Evolutionary conservation across 2,797 vertebrate genomes (phyloP).

Genomic region (Sebastes oblongus): DNA sequence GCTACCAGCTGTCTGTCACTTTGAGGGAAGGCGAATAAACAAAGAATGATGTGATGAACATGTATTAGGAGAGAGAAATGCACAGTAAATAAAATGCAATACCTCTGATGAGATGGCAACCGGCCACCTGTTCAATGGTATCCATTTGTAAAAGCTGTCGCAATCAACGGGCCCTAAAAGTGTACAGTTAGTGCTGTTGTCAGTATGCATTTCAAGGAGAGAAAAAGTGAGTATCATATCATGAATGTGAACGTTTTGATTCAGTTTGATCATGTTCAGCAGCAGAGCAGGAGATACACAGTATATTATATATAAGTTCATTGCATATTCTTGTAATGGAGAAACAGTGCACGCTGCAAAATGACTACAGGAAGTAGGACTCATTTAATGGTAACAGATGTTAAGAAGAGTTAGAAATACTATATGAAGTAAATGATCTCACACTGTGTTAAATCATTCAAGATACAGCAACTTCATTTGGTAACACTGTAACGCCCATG

Average conservation of each 20-base stretch:
- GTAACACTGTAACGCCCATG: not conserved
- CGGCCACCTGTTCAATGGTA: constrained; percentile 99
- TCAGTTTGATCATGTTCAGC: constrained; percentile 51
- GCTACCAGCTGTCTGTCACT: constrained; percentile 60
- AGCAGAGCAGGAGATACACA: constrained; percentile 44
- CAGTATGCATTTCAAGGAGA: constrained; percentile 87
- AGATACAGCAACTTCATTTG: not conserved
- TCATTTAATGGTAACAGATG: constrained; percentile 18
- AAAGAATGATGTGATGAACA: constrained; percentile 59
- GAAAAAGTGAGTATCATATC: constrained; percentile 77
- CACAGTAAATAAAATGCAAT: constrained; percentile 90
- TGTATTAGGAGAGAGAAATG: constrained; percentile 67
- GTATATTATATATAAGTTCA: constrained; percentile 13
- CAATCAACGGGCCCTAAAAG: constrained; percentile 99
- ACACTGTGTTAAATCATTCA: constrained; percentile 22
- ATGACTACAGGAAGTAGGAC: constrained; percentile 28
- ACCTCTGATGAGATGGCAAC: constrained; percentile 98
- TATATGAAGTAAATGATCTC: constrained; percentile 1
- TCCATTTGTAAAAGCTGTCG: constrained; percentile 99
- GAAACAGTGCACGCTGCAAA: constrained; percentile 12
- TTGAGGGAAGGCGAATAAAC: constrained; percentile 49
- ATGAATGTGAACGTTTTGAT: constrained; percentile 84
- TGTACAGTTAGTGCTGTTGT: constrained; percentile 94
- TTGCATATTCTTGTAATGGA: constrained; percentile 22
- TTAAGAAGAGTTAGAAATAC: constrained; percentile 35